Conservation (phyloP, 2,113 vertebrate genomes). For the Phocoena sinus region DNA sequence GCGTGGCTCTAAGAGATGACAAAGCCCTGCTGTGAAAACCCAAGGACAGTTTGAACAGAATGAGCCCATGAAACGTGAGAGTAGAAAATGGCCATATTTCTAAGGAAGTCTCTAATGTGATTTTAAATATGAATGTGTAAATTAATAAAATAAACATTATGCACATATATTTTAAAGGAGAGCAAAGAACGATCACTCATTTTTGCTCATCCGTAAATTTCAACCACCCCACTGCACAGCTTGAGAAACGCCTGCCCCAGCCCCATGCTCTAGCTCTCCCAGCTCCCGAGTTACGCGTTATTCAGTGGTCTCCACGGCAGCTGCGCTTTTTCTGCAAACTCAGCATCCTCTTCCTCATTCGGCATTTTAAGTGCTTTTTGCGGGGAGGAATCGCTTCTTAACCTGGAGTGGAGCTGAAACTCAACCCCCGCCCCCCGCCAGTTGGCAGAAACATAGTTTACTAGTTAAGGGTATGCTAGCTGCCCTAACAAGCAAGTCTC, state of each 20-base stretch:
- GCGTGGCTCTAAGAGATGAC: accelerated
- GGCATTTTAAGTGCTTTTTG: background rate
- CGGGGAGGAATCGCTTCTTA: background rate
- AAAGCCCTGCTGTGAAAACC: background rate
- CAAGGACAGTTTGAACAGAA: background rate
- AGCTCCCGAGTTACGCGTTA: accelerated
- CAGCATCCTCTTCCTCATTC: background rate
- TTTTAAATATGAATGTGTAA: background rate
- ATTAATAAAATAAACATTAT: background rate
- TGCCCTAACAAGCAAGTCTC: background rate
- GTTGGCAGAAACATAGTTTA: background rate
- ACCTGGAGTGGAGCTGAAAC: background rate
- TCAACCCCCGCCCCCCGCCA: too few relatives aligned
- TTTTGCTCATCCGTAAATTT: background rate
- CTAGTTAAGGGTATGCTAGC: background rate
- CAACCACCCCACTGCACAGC: accelerated
- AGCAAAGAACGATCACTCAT: background rate
- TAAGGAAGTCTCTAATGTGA: background rate
- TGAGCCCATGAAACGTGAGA: background rate
- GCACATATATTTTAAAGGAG: background rate
- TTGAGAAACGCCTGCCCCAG: background rate
- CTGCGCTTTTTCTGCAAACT: background rate
- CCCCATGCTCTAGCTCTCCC: accelerated
- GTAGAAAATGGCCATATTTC: background rate
- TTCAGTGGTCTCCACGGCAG: background rate